A percentile compares a stretch with the other conserved stretches of the same genome.
These are phyloP conservation scores for Scaptomyza flava DNA, from an alignment of 2,888 invertebrate genomes.

Conservation along the genomic window DNA sequence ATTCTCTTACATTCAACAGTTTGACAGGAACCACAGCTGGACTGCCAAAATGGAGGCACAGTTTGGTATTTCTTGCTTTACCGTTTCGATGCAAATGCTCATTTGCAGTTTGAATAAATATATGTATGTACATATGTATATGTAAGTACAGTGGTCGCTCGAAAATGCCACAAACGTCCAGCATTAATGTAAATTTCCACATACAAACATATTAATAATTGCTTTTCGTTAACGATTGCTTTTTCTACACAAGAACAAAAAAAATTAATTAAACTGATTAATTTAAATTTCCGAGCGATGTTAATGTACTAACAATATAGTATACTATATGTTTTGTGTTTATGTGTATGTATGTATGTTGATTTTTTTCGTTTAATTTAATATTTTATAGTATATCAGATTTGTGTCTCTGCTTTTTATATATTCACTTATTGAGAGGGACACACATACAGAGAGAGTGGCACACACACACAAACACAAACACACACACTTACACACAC, in stretches of 20 bases:
- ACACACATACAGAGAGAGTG: not conserved
- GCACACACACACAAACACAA: conserved; percentile 1
- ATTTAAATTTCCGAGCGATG: not conserved
- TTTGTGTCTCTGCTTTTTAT: not conserved
- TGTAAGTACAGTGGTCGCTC: conserved; percentile 5
- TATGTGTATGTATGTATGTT: not conserved
- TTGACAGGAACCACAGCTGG: conserved; percentile 28
- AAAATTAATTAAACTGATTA: not conserved
- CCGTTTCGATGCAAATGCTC: conserved; percentile 43
- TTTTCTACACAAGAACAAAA: not conserved
- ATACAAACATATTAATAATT: conserved; percentile 7
- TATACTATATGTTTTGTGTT: too few species aligned
- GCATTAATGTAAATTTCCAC: not conserved
- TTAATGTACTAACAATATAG: too few species aligned
- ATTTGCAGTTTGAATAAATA: conserved; percentile 5
- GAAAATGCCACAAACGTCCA: not conserved
- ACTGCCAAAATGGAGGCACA: conserved; percentile 46
- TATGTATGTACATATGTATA: not conserved
- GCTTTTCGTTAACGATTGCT: conserved; percentile 4
- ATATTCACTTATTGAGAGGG: conserved; percentile 5
- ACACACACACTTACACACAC: conserved; percentile 3
- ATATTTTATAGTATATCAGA: conserved; percentile 19
- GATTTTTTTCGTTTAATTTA: conserved; percentile 18
- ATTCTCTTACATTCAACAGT: conserved; percentile 17
- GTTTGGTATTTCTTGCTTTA: conserved; percentile 45